Evolutionary conservation across 2,113 vertebrate species (phyloP).

Genomic region (Cichladusa arquata): DNA sequence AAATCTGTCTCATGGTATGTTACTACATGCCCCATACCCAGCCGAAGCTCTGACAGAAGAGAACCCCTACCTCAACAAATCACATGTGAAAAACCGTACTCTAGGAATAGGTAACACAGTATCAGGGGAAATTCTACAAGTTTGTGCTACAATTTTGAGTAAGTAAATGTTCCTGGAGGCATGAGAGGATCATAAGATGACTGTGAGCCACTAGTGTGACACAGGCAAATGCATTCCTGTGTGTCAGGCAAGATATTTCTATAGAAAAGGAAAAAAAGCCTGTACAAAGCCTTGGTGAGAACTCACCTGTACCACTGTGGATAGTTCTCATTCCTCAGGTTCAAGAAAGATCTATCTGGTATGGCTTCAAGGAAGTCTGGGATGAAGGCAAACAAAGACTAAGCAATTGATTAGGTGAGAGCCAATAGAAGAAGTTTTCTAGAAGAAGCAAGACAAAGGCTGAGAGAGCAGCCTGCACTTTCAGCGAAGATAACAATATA

Average conservation of each 20-base stretch:
- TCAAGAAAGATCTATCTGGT: neutral
- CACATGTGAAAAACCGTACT: rapidly evolving
- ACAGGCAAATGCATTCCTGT: neutral
- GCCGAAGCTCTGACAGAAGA: neutral
- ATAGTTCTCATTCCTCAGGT: neutral
- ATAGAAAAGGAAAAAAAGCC: neutral
- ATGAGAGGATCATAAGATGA: neutral
- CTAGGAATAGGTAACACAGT: neutral
- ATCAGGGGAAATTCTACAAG: neutral
- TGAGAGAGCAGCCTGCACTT: neutral
- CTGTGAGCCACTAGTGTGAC: neutral
- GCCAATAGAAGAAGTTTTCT: neutral
- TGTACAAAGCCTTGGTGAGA: neutral
- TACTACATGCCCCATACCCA: neutral
- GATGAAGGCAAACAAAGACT: neutral
- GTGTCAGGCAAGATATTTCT: neutral
- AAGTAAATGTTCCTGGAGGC: neutral
- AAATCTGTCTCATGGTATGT: neutral
- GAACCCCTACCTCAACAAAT: neutral
- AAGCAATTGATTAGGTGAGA: neutral
- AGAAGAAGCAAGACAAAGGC: neutral
- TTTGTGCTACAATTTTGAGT: neutral
- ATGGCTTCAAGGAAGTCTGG: neutral
- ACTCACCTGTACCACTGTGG: neutral
- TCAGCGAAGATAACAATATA: neutral